Evolutionary conservation across 1,140 invertebrate genomes (phyloP), one percentile per base, ranked within the genome.

Genomic region (Oryctes rhinoceros): DNA sequence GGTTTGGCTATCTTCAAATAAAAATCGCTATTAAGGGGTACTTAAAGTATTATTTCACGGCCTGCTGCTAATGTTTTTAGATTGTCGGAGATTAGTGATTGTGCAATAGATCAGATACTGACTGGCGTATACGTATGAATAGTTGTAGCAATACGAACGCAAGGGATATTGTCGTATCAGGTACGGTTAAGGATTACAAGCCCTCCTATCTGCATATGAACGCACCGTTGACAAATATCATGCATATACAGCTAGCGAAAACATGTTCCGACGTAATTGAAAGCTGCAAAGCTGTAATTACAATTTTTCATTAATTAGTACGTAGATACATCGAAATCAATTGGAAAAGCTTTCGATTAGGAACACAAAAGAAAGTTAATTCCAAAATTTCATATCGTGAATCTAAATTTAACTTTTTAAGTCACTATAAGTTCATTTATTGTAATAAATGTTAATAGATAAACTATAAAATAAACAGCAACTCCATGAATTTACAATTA

Each of bases 11-110:
- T 49, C 18, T 35, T n/a, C 48, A 11, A 77, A 37, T 80, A 74
- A 13, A 48, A 77, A 35, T 49, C 77, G 35, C 59, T 24, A 81
- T 80, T 80, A 80, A 37, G 76, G 30, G 79, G 62, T 77, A 75
- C 79, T 81, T 81, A 81, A 76, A 80, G 81, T 76, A 80, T 81
- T 80, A 81, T 81, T 81, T 81, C 62, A 80, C 75, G 76, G 81
- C 11, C 74, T n/a, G 62, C n/a, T 59, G 24, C 47, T 76, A 78
- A 80, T 78, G 79, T 80, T 80, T 81, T 81, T 76, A 77, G 81
- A 81, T 81, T 59, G 62, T 44, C 65, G 49, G 65, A 76, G 79
- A 80, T 81, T 80, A 76, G n/a, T n/a, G 20, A 80, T 78, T 81
- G 78, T 80, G 39, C 67, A 65, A 20, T 47, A 65, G 78, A 80